Percentiles rank a stretch among this genome's conserved stretches.
Conservation (phyloP, 1,140 invertebrate genomes). For the Leptestheria dahalacensis region DNA sequence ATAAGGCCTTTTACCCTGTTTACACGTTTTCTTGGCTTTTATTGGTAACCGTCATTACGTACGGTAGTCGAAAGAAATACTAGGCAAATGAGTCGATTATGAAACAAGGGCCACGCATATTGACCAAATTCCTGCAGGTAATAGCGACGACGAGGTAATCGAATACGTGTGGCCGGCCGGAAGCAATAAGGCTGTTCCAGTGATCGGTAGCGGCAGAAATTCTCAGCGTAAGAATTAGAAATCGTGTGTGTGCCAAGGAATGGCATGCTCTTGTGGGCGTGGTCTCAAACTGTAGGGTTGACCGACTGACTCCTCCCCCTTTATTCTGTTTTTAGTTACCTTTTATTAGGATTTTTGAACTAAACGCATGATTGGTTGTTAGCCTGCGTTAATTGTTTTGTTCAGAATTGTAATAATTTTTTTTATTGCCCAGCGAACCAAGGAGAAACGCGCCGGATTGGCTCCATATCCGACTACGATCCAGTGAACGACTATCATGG, state of each 20-base stretch:
- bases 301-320: no score
- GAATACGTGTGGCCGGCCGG: constrained; percentile 7
- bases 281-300: no score
- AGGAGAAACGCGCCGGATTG: constrained; percentile 50
- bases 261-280: no score
- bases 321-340: no score
- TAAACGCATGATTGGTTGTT: background rate
- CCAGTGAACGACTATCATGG: constrained; percentile 83
- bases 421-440: constrained; percentile 22
- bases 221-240: background rate
- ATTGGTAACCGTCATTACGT: no score
- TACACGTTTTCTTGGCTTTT: no score
- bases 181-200: constrained; percentile 7
- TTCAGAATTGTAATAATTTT: background rate
- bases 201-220: background rate
- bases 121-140: background rate
- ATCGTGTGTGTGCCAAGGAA: no score
- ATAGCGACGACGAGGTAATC: background rate
- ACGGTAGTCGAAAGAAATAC: no score
- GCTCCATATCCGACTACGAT: constrained; percentile 88
- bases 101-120: no score
- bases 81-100: no score
- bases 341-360: background rate
- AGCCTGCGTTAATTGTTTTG: background rate
- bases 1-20: no score